These are phyloP conservation scores for Semnopithecus entellus DNA, from an alignment of 2,113 vertebrate species.

Conservation along the genomic window DNA sequence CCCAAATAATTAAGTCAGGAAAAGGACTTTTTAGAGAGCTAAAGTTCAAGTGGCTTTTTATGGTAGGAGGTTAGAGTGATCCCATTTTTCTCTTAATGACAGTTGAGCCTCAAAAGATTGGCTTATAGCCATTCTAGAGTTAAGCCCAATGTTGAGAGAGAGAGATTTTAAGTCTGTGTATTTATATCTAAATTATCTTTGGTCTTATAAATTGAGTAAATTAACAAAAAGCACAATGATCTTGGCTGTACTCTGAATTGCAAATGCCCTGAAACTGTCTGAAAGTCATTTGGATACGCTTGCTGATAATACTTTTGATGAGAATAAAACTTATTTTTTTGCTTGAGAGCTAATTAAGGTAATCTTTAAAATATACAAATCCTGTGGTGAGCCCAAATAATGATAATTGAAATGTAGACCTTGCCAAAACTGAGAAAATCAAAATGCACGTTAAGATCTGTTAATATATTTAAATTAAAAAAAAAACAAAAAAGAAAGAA, in stretches of 20 bases:
- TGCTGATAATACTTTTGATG: constrained; percentile 64
- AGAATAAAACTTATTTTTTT: constrained; percentile 67
- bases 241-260: constrained; percentile 24
- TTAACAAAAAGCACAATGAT: constrained; percentile 36
- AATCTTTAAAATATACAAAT: constrained; percentile 74
- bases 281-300: constrained; percentile 55
- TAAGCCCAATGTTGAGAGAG: neutral
- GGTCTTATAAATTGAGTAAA: constrained; percentile 50
- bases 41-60: constrained; percentile 1
- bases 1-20: neutral
- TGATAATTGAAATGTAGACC: constrained; percentile 42
- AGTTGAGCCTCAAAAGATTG: constrained; percentile 17
- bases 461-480: constrained; percentile 74
- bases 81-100: neutral
- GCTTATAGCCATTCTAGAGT: neutral
- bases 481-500: constrained; percentile 75
- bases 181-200: constrained; percentile 51
- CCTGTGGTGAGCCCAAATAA: constrained; percentile 65
- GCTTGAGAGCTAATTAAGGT: constrained; percentile 67
- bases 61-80: neutral
- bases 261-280: constrained; percentile 52
- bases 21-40: neutral
- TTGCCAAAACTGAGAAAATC: constrained; percentile 69
- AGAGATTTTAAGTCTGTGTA: neutral
- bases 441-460: constrained; percentile 75